Evolutionary conservation across 2,888 invertebrate species (phyloP), one percentile per base, ranked within the genome.

Genomic region (Tortrix viridana): DNA sequence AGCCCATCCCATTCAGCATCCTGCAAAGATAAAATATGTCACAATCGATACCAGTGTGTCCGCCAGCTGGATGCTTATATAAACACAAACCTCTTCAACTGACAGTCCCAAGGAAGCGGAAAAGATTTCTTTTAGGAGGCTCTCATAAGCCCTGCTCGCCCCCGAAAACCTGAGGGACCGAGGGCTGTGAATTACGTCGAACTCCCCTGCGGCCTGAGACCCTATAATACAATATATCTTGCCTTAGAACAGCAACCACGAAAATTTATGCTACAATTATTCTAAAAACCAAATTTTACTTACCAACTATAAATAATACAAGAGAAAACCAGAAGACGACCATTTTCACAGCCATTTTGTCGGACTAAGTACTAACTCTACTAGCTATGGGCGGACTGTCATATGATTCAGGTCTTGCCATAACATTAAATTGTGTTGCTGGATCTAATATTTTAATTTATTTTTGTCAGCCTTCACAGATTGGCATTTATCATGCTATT

Each of bases 21-120:
- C 93, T 95, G 76, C 7, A 71, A 69, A 74, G 74, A 60, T 19
- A 38, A 41, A 5, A 5, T 6, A 16, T 43, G 32, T 43, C 22
- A 38, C 6, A 19, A 56, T n/a, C 19, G 16, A 50, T 32, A 7
- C 26, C 9, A 32, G 3, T 2, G 1, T 26, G 5, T 9, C 26
- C 2, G 26, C 26, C 32, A 22, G 3, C 32, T 7, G 32, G 12
- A 32, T 32, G 12, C 12, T 32, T 32, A 12, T 26, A 26, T 12
- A 12, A 32, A 41, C 53, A 73, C 71, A 65, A 86, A 95, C 95
- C 88, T 95, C 94, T 80, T 94, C 94, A n/a, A 95, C 94, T 12
- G 96, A 94, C 69, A 95, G 94, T 52, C 97, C 97, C 67, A 96
- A 88, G 55, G 94, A 86, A 61, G 95, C 95, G n/a, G 95, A 94